Evolutionary conservation across 2,888 invertebrate genomes (phyloP), one percentile per base, ranked within the genome.

Genomic region (Lasiommata megera): DNA sequence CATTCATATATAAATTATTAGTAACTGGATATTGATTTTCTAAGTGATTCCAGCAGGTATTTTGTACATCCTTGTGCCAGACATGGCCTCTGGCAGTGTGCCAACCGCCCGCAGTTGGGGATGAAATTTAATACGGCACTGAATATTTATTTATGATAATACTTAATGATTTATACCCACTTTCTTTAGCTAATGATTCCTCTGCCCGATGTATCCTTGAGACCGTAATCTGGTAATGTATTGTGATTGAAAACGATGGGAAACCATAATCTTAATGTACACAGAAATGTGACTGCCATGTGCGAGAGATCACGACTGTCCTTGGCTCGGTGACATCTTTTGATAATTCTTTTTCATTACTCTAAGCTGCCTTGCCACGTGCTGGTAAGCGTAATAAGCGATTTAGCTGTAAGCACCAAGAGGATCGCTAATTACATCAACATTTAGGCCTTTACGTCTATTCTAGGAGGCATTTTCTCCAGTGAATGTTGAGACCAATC

Each of bases 141-240:
- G 87, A 86, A 87, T 87, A 87, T 87, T 85, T 87, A 86, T 87
- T 87, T 87, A 87, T 87, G 86, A 79, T 86, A 87, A 86, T 87
- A 78, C 76, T 75, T 80, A 83, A 87, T 86, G 87, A 87, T 87
- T 86, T 86, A 87, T 86, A 79, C 79, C 73, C 70, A 74, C 75
- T 75, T 77, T 80, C 76, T 80, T 77, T 74, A 72, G 77, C 78
- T 84, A 80, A 82, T 84, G 82, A 85, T 82, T 82, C 76, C 74
- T 74, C 69, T 50, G 58, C 53, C 37, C 44, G 54, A 54, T 43
- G 50, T 56, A 55, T 40, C 46, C 50, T 62, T 56, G 58, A 40
- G 16, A 12, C 16, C 38, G 50, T 52, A 58, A 61, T 61, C 51
- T 50, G 23, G 54, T 54, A 54, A 57, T 54, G 57, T 54, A 54